Conservation (phyloP, 2,113 vertebrate species). For the Theropithecus gelada region DNA sequence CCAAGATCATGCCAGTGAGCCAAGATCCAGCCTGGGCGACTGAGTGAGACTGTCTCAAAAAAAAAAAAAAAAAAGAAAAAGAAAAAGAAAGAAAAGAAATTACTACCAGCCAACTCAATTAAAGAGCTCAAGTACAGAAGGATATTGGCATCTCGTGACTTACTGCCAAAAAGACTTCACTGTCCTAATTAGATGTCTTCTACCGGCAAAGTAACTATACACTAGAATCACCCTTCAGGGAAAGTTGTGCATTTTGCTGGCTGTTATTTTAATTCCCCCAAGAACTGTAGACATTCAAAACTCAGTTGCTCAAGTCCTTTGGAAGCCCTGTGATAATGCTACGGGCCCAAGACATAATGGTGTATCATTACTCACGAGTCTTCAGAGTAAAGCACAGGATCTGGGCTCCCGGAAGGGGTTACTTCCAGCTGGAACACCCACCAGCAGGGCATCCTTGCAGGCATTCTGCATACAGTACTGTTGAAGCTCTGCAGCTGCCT, state of each 20-base stretch:
- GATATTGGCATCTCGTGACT: background rate
- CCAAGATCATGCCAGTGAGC: no score
- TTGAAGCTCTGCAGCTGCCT: constrained; percentile 96
- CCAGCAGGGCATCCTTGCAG: constrained; percentile 94
- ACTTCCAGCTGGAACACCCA: constrained; percentile 93
- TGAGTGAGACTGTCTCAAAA: no score
- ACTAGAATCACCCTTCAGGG: background rate
- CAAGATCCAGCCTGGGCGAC: no score
- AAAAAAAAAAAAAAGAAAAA: no score
- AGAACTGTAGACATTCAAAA: background rate
- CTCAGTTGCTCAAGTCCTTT: background rate
- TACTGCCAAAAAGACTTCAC: background rate
- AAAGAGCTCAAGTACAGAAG: background rate
- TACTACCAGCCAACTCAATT: background rate
- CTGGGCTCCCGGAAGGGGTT: constrained; percentile 97
- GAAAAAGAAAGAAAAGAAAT: background rate
- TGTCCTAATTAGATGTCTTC: background rate
- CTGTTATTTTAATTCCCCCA: background rate
- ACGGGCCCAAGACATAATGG: background rate
- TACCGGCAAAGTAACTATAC: background rate
- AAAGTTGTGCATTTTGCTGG: background rate
- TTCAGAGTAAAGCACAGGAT: constrained; percentile 92
- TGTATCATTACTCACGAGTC: constrained; percentile 68
- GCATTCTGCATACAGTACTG: constrained; percentile 98
- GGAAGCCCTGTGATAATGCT: background rate